Base-by-base conservation (phyloP, 92 coral and sea anemone species). In the Heteractis magnifica region DNA sequence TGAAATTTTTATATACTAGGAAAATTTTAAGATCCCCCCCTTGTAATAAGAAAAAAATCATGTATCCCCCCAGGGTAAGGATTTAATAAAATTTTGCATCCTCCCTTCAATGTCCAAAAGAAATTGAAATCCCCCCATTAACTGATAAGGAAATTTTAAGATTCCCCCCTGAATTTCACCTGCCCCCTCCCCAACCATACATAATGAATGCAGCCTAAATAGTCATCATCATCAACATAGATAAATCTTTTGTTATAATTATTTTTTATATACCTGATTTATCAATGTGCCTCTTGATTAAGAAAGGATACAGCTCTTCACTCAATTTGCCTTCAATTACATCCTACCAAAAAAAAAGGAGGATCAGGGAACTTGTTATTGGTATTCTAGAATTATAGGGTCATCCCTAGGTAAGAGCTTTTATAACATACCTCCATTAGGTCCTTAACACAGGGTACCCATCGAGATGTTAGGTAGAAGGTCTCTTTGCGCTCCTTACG, bases 371-470 rank as follows among this genome's bases (percentile, higher is more conserved):
- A 34, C 44, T 34, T 8, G 19, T 5, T 62, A 13, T 18, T 8
- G 26, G 10, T 20, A 64, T 18, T 16, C 71, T 64, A 64, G 71
- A 64, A 8, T 65, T 6, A 65, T 6, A 65, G 73, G 73, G 11
- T 6, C 73, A 26, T 20, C 23, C 7, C 10, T 26, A 8, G 23
- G 11, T 7, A 68, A 13, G 49, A n/a, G 15, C 49, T 68, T 26
- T 10, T 68, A 8, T 21, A 68, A 14, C 23, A 34, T 74, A 95
- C 98, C 98, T 95, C 98, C 91, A 95, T 94, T 16, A 95, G 76
- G 71, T 95, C 98, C 88, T 95, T 94, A 49, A 95, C 86, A 79
- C 78, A 76, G 7, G 98, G 98, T 6, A 95, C 98, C 94, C 98
- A 95, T 80, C 98, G 79, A 5, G 98, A 95, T 55, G 95, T 86